Evolutionary conservation across 2,888 invertebrate genomes (phyloP), one percentile per base, ranked within the genome.

Genomic region (Pandemis cinnamomeana): DNA sequence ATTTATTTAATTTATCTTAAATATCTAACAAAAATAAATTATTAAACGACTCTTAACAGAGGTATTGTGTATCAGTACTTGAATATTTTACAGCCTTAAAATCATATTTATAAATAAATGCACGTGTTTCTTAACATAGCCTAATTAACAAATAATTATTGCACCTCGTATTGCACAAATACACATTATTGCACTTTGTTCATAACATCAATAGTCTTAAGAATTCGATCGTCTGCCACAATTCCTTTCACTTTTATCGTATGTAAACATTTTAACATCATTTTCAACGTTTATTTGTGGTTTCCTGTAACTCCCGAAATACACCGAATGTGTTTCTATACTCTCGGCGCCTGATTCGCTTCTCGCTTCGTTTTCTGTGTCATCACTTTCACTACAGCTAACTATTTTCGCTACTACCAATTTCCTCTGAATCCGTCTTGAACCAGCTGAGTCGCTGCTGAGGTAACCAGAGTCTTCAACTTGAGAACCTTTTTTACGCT

Each of bases 301-400:
- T 75, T 95, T 96, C 76, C 96, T 92, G 82, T 96, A 96, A 86
- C 96, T 96, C 66, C 97, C 97, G 82, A 97, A 97, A 85, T 97
- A 97, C 58, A 98, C 97, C 5, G 97, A 98, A 90, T 98, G 97
- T 0, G 98, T 98, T 83, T 97, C 98, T 44, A 97, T 94, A 91
- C 97, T 98, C 86, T 98, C 98, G 5, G 97, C 98, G 0, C 98
- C 98, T 41, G 97, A 98, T 91, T 98, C 98, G 91, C 97, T 97
- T 77, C 97, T 95, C 8, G 96, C 97, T 84, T 97, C 97, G 53
- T 96, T 96, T 77, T 96, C 95, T n/a, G 96, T 96, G 84, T 97
- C 97, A 77, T 97, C 97, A 77, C 97, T 97, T 83, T 96, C 97
- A 88, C 97, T 95, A 82, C 95, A 95, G 90, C 96, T 95, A 80